Base-by-base conservation (phyloP, 2,888 invertebrate species). In the Rugalucina vietnamica region DNA sequence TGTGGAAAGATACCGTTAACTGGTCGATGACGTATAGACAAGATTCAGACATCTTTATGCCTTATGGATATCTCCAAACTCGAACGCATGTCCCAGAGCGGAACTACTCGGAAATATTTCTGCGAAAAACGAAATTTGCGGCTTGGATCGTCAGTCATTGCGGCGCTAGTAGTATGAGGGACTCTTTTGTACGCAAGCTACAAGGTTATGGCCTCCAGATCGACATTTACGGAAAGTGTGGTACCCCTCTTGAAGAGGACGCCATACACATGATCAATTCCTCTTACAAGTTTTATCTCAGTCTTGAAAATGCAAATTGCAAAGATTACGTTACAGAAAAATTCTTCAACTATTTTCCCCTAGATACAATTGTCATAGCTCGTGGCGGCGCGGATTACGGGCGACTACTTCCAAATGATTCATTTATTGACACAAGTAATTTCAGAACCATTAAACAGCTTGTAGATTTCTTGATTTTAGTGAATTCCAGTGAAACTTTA, bases 61-160 rank as follows among this genome's bases (percentile, higher is more conserved):
- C 75, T 14, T 75, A 75, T 32, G 75, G 54, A 18, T 21, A 24
- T 8, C 32, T 75, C 12, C 4, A 21, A 21, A 54, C 75, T 10
- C 50, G 36, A 21, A 4, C 50, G 1, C 18, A n/a, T 34, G 34
- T 36, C 12, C 75, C 75, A 4, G 8, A 50, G 0, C 27, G 75
- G 21, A 24, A 75, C 14, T 75, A 75, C 34, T 36, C 43, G 0
- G 34, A 27, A 43, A 75, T 75, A 32, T 75, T 54, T 57, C 14
- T 32, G 8, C 36, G 54, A 12, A 89, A 89, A 39, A 82, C 80
- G 4, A 84, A 82, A 57, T 34, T 81, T 29, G 82, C 84, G 10
- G 91, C 89, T 1, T 91, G 91, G 91, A 82, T 90, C 43, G 91
- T 90, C 57, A 90, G 89, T 76, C 84, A 90, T 57, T 91, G 91